Evolutionary conservation across 2,113 vertebrate species (phyloP).

Genomic region (Casuarius casuarius): DNA sequence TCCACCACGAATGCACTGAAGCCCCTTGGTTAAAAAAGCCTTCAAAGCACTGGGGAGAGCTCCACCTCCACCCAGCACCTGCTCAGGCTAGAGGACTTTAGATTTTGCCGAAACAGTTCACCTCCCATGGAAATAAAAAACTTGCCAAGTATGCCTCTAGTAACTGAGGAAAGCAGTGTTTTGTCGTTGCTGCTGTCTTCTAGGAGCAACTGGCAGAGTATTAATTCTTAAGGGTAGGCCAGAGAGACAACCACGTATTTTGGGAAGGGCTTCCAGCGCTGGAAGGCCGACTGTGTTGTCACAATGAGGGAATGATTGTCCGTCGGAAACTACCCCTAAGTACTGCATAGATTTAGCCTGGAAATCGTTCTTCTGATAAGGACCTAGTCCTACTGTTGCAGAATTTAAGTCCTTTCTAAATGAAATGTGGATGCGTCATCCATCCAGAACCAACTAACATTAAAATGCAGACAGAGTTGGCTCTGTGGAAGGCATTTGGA

Average conservation of each 20-base stretch:
- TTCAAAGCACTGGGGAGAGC: background rate
- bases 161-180: background rate
- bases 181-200: background rate
- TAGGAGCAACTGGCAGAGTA: background rate
- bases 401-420: background rate
- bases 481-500: background rate
- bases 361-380: background rate
- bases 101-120: background rate
- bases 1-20: background rate
- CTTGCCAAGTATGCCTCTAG: background rate
- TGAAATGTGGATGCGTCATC: background rate
- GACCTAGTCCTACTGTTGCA: background rate
- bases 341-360: background rate
- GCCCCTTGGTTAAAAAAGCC: background rate
- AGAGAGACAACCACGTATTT: background rate
- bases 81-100: background rate
- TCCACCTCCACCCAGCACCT: background rate
- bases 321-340: background rate
- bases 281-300: background rate
- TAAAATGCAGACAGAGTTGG: background rate
- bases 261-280: background rate
- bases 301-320: background rate
- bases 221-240: background rate
- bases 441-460: background rate
- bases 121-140: background rate